phyloP scores from a whole-genome alignment of 2,113 vertebrate species.

The Menura novaehollandiae region DNA sequence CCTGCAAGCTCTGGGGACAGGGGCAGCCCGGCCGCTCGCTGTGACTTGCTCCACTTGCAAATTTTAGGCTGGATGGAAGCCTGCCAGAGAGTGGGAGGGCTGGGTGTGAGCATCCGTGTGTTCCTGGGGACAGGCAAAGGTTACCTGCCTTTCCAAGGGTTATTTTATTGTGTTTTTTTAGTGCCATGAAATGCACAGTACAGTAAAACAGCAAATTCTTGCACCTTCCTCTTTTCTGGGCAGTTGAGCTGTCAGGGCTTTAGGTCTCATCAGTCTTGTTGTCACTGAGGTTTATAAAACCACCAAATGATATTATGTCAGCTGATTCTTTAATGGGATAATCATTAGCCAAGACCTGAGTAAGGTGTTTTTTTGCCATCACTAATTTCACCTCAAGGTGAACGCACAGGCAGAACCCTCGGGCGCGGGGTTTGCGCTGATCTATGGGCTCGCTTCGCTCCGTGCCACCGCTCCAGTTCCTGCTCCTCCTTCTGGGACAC shows the following conservation, averaged over 20 bases:
- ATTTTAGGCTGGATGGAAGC: background rate
- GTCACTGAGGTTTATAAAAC: slow-evolving; percentile 71
- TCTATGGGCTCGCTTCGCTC: fast-evolving
- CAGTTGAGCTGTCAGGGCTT: background rate
- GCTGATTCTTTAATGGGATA: slow-evolving; percentile 45
- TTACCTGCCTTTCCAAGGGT: fast-evolving
- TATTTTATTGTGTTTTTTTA: background rate
- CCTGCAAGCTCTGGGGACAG: background rate
- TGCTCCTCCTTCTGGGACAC: fast-evolving
- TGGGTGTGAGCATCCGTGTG: fast-evolving
- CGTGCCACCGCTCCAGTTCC: fast-evolving
- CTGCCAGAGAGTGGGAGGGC: background rate
- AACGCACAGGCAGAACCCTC: background rate
- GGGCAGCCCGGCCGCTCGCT: fast-evolving
- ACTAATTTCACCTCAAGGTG: slow-evolving; percentile 39
- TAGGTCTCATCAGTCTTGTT: slow-evolving; percentile 68
- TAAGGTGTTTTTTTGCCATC: slow-evolving; percentile 25
- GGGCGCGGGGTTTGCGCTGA: fast-evolving
- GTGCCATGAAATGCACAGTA: background rate
- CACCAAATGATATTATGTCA: slow-evolving; percentile 49
- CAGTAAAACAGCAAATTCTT: background rate
- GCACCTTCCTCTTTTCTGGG: background rate
- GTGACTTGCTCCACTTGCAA: background rate
- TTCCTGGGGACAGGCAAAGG: background rate
- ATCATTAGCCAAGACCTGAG: slow-evolving; percentile 50